Percentiles rank a stretch among this genome's conserved stretches.
Evolutionary conservation across 2,797 vertebrate species (phyloP).

Genomic region (Lacerta viridis): DNA sequence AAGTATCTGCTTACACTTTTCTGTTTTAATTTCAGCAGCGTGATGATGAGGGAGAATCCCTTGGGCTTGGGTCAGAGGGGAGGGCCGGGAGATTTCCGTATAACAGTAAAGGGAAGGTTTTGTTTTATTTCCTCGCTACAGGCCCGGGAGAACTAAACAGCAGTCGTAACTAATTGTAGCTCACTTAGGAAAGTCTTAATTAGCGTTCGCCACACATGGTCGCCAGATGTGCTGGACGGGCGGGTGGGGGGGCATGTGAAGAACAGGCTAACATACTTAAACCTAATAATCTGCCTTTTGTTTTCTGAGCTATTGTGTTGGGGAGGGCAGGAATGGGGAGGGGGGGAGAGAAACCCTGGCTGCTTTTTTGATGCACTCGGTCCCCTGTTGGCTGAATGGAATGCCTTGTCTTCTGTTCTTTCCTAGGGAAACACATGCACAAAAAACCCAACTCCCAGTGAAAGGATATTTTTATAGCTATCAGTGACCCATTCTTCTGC

Average conservation of each 20-base stretch:
- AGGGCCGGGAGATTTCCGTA: not conserved
- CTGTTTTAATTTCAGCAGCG: conserved; percentile 65
- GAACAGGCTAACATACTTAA: conserved; percentile 84
- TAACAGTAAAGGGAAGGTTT: conserved; percentile 70
- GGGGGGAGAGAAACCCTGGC: conserved; percentile 74
- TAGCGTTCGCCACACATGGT: conserved; percentile 95
- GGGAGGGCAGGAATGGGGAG: conserved; percentile 68
- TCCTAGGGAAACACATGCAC: conserved; percentile 51
- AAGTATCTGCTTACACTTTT: conserved; percentile 74
- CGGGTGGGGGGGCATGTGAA: conserved; percentile 77
- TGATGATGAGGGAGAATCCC: conserved; percentile 67
- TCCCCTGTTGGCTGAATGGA: conserved; percentile 85
- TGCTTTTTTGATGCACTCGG: conserved; percentile 85
- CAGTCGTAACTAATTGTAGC: conserved; percentile 91
- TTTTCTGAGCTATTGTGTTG: conserved; percentile 90
- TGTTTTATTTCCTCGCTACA: conserved; percentile 54
- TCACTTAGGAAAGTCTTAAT: conserved; percentile 97
- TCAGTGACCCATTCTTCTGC: conserved; percentile 56
- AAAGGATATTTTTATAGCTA: conserved; percentile 48
- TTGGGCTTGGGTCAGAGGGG: conserved; percentile 41
- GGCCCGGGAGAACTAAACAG: conserved; percentile 80
- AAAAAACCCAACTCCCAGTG: conserved; percentile 49
- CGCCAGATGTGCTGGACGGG: conserved; percentile 94
- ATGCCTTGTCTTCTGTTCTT: conserved; percentile 84
- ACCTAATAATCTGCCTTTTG: conserved; percentile 95